A percentile compares a stretch with the other conserved stretches of the same genome.
Evolutionary conservation across 2,113 vertebrate genomes (phyloP).

Genomic region (Pampusana beccarii): DNA sequence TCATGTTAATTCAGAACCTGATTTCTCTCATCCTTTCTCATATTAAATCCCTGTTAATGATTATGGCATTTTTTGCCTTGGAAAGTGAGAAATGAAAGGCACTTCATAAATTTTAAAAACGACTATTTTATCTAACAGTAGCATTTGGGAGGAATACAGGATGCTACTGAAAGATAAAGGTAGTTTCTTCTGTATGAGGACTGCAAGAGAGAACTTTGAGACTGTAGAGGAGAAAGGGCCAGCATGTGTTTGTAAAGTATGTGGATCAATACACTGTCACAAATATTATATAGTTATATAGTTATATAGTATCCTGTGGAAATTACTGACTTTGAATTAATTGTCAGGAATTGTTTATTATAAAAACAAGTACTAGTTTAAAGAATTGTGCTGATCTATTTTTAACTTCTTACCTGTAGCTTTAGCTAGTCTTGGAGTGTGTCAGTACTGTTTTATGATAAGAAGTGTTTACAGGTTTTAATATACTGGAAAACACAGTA

Average conservation of each 20-base stretch:
- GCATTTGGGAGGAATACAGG: not conserved
- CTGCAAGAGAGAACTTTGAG: not conserved
- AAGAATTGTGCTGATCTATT: not conserved
- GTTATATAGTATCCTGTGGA: not conserved
- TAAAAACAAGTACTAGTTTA: not conserved
- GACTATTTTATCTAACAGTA: not conserved
- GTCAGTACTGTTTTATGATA: not conserved
- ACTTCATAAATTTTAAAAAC: not conserved
- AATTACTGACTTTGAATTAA: not conserved
- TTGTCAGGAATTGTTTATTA: not conserved
- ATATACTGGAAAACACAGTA: not conserved
- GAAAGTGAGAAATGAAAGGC: not conserved
- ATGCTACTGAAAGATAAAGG: not conserved
- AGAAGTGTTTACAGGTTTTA: not conserved
- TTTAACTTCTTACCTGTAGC: not conserved
- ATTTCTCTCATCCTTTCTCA: not conserved
- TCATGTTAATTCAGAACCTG: rapidly evolving
- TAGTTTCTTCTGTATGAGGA: not conserved
- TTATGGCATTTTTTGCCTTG: not conserved
- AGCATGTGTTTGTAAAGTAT: not conserved
- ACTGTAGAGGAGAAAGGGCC: too few relatives aligned
- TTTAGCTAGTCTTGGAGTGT: not conserved
- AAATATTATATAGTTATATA: not conserved
- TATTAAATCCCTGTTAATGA: rapidly evolving
- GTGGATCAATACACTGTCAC: not conserved